Conservation (phyloP, 2,113 vertebrate species). For the Plecotus auritus region DNA sequence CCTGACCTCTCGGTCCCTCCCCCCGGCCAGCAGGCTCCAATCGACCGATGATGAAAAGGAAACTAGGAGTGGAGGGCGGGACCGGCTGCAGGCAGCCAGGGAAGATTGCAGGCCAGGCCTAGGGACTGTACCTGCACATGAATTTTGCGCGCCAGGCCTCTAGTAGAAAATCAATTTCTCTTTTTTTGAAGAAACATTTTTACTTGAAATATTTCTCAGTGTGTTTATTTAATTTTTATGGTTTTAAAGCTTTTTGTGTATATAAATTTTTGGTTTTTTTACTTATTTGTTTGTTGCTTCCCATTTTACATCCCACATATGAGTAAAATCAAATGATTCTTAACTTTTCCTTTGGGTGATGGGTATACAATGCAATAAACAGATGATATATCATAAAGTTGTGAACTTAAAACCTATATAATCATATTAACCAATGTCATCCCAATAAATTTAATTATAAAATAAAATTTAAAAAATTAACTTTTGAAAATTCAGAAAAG, state of each 20-base stretch:
- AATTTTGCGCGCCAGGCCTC: no score
- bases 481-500: not conserved
- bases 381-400: not conserved
- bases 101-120: no score
- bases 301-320: not conserved
- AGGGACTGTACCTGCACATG: no score
- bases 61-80: no score
- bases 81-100: no score
- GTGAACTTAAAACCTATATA: not conserved
- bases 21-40: no score
- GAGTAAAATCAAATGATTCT: not conserved
- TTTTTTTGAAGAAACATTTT: not conserved
- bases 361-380: not conserved
- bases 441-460: not conserved
- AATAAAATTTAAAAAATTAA: not conserved
- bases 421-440: not conserved
- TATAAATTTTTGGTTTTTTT: not conserved
- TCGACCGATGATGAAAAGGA: no score
- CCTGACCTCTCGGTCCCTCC: no score
- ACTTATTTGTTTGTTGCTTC: not conserved
- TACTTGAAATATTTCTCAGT: not conserved
- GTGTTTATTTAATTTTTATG: not conserved
- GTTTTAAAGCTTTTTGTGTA: not conserved
- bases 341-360: not conserved
- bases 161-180: not conserved